These are phyloP conservation scores for Brachionus calyciflorus DNA, from an alignment of 1,140 invertebrate genomes.

Conservation along the genomic window DNA sequence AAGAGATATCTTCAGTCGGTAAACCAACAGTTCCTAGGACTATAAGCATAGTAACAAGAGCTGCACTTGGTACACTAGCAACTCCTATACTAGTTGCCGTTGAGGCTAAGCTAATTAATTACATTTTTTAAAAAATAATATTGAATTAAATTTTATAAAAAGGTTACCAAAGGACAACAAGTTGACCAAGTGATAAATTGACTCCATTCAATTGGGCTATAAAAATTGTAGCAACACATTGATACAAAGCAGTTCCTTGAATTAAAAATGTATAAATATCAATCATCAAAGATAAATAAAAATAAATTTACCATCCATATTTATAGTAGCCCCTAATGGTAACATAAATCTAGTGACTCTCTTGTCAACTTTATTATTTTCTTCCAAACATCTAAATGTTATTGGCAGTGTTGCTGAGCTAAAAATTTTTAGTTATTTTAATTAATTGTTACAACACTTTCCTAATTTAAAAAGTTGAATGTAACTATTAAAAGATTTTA, in stretches of 20 bases:
- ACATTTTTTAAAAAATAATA: background rate
- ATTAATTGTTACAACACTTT: background rate
- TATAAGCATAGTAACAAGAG: constrained; percentile 49
- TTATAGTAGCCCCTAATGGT: constrained; percentile 62
- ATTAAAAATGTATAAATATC: background rate
- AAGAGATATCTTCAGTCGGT: constrained; percentile 48
- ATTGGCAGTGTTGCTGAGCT: constrained; percentile 86
- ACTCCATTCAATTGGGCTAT: constrained; percentile 67
- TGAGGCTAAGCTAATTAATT: constrained; percentile 65
- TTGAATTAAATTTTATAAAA: background rate
- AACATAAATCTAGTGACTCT: constrained; percentile 55
- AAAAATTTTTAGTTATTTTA: constrained; percentile 60
- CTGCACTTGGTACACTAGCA: constrained; percentile 46
- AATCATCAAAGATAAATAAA: background rate
- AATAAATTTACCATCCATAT: constrained; percentile 61
- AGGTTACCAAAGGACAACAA: constrained; percentile 81
- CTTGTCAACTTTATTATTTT: constrained; percentile 47
- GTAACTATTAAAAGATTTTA: no score
- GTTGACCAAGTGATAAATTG: constrained; percentile 63
- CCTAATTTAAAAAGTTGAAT: background rate
- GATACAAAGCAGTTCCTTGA: constrained; percentile 39
- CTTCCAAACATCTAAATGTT: constrained; percentile 79
- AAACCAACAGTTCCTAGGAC: constrained; percentile 47
- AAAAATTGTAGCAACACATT: constrained; percentile 43
- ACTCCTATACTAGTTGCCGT: constrained; percentile 46